Conservation (phyloP, 1,140 invertebrate species). For the Drosophila eugracilis region DNA sequence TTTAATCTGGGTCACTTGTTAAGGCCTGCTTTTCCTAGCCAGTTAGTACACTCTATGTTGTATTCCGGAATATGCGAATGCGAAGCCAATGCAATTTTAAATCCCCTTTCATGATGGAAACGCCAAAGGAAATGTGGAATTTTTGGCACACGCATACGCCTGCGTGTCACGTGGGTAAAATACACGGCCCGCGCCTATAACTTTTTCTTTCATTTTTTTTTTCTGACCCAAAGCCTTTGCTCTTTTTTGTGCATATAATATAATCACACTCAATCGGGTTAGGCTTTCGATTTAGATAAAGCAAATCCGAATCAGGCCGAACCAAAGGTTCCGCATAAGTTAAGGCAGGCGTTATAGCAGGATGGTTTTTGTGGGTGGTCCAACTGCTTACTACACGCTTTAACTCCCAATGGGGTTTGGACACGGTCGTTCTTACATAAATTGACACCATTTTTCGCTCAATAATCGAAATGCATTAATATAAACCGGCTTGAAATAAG, state of each 20-base stretch:
- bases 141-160: constrained; percentile 46
- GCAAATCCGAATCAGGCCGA: background rate
- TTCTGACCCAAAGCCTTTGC: constrained; percentile 1
- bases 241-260: background rate
- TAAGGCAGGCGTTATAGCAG: no score
- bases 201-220: constrained; percentile 5
- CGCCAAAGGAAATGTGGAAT: constrained; percentile 20
- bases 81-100: constrained; percentile 18
- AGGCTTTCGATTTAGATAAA: background rate
- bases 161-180: constrained; percentile 41
- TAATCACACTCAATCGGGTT: constrained; percentile 3
- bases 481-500: constrained; percentile 27
- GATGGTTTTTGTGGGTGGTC: background rate
- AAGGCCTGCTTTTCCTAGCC: background rate
- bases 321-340: background rate
- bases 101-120: constrained; percentile 15
- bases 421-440: constrained; percentile 38
- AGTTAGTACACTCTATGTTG: background rate
- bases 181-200: constrained; percentile 41
- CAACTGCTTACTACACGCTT: constrained; percentile 8
- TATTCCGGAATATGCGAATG: background rate
- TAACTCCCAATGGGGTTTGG: constrained; percentile 18
- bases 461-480: constrained; percentile 21
- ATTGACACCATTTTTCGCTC: constrained; percentile 18
- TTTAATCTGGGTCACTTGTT: background rate